Evolutionary conservation across 2,113 vertebrate genomes (phyloP), one percentile per base, ranked within the genome.

Genomic region (Desmodus rotundus): DNA sequence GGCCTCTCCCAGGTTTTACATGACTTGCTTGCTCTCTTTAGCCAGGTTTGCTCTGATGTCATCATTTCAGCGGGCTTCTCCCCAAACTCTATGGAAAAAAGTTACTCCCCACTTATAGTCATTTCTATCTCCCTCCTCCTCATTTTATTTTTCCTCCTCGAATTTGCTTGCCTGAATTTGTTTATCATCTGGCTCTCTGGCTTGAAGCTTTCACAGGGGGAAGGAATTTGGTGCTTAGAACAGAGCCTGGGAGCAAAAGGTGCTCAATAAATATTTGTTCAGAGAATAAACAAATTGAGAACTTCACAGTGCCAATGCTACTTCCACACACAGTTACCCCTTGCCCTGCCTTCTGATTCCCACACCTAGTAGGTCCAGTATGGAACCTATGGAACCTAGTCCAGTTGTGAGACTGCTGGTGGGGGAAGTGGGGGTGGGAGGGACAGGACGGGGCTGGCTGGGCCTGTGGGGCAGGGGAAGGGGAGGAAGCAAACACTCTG

Each of bases 381-480:
- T 31, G 61, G 61, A 88, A 54, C n/a, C n/a, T n/a, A n/a, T n/a
- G n/a, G n/a, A n/a, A n/a, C n/a, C n/a, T n/a, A n/a, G n/a, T n/a
- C 43, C 17, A 8, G 14, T 20, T 10, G 13, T 50, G 63, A 94
- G 52, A 72, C 7, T 19, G 17, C 52, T 19, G 17, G 52, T 54
- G 52, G 17, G 52, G 17, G n/a, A n/a, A n/a, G 52, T 52, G 50
- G 50, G 12, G 52, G 17, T 43, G 28, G 43, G 43, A 15, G 33
- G 22, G n/a, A 33, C 3, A 22, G n/a, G 31, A 54, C 20, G 8
- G 7, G 45, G 16, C 54, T 22, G 31, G 28, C 68, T 38, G 19
- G 45, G 43, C 28, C 43, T 22, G 14, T 19, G 2, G 65, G 3
- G 14, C 20, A 0, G 10, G 13, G 56, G 36, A 19, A 0, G 6